A percentile compares a stretch with the other conserved stretches of the same genome.
Evolutionary conservation across 1,140 invertebrate genomes (phyloP).

Genomic region (Drosophila malerkotliana): DNA sequence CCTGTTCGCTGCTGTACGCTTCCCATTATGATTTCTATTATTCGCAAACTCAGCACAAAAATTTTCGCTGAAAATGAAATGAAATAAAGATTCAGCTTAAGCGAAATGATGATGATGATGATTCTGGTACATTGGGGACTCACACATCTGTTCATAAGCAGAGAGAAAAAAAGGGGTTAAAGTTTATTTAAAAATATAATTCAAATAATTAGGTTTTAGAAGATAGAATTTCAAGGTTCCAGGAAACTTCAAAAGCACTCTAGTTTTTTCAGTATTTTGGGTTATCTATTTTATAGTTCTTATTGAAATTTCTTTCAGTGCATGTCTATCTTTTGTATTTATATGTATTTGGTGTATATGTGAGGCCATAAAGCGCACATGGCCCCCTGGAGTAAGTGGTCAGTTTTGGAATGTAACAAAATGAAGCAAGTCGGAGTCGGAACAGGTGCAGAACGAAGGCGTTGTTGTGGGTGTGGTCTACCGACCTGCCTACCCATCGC

Average conservation of each 20-base stretch:
- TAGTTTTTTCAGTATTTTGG: neutral
- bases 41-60: conserved; percentile 51
- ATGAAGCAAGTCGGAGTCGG: conserved; percentile 10
- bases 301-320: conserved; percentile 2
- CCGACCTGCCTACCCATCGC: neutral
- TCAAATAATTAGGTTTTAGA: too few relatives aligned
- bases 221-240: too few relatives aligned
- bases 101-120: conserved; percentile 42
- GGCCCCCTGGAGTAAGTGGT: conserved; percentile 54
- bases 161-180: neutral
- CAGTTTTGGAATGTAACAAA: conserved; percentile 32
- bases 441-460: conserved; percentile 21
- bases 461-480: neutral
- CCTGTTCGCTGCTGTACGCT: conserved; percentile 18
- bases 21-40: conserved; percentile 49
- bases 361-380: conserved; percentile 53
- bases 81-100: conserved; percentile 60
- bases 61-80: conserved; percentile 45
- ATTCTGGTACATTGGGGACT: conserved; percentile 21
- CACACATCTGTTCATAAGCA: conserved; percentile 21
- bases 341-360: conserved; percentile 8
- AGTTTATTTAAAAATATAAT: too few relatives aligned
- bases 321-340: conserved; percentile 5
- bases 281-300: neutral
- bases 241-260: too few relatives aligned